A percentile compares a stretch with the other conserved stretches of the same genome.
phyloP scores from a whole-genome alignment of 1,140 invertebrate species.

The Pygmarrhopalites habei region DNA sequence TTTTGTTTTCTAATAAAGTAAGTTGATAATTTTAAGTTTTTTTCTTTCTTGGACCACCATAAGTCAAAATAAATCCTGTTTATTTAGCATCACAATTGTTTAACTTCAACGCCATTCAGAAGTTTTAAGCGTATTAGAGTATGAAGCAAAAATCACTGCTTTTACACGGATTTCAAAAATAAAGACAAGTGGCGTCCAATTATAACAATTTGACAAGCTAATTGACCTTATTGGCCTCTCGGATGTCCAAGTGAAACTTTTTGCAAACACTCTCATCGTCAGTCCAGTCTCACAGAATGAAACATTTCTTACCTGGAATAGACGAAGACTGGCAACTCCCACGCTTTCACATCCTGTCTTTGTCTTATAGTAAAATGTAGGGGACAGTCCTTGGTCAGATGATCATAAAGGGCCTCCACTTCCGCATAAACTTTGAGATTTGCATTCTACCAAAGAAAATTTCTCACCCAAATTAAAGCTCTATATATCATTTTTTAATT shows the following conservation, averaged over 20 bases:
- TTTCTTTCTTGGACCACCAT: not conserved
- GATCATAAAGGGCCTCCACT: not conserved
- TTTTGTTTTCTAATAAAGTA: not conserved
- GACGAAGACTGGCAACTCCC: constrained; percentile 10
- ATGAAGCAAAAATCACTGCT: constrained; percentile 8
- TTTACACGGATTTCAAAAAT: not conserved
- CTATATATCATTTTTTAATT: not conserved
- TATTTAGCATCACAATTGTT: not conserved
- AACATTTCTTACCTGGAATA: too few species aligned
- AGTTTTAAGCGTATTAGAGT: constrained; percentile 3
- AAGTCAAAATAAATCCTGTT: not conserved
- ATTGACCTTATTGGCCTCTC: too few species aligned
- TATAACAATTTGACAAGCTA: too few species aligned
- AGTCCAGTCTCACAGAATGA: too few species aligned
- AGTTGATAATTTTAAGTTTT: not conserved
- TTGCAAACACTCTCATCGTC: too few species aligned
- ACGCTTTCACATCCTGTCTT: constrained; percentile 1
- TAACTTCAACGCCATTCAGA: not conserved
- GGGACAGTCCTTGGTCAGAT: not conserved
- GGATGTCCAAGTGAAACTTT: too few species aligned
- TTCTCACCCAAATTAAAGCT: not conserved
- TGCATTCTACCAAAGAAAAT: constrained; percentile 5
- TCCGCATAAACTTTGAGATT: constrained; percentile 13
- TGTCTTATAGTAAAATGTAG: constrained; percentile 6
- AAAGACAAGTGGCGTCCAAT: not conserved